These are phyloP conservation scores for Hydrophis major DNA, from an alignment of 2,797 vertebrate species.

Conservation along the genomic window DNA sequence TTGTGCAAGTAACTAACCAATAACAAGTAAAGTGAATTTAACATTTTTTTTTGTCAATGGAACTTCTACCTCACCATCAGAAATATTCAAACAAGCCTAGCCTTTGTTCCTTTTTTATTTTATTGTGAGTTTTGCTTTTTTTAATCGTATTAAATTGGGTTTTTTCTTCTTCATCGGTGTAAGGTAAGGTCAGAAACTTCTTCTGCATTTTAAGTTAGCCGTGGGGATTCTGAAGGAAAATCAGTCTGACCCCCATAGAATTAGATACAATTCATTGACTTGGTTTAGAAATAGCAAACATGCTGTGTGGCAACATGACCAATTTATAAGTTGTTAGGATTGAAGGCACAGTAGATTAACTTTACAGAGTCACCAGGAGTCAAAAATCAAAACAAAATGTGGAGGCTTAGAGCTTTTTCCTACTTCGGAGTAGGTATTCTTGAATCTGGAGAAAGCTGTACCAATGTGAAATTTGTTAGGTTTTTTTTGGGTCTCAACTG, in stretches of 20 bases:
- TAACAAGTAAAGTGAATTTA: background rate
- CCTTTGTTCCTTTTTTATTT: background rate
- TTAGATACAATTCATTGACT: background rate
- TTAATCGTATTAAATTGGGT: background rate
- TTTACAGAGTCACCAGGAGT: background rate
- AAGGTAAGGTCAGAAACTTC: background rate
- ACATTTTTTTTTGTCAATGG: background rate
- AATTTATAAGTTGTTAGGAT: conserved; percentile 16
- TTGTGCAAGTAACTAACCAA: background rate
- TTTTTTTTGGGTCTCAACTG: background rate
- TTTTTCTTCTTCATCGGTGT: background rate
- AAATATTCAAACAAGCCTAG: background rate
- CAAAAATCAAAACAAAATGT: conserved; percentile 2
- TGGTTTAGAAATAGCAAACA: conserved; percentile 11
- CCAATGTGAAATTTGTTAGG: background rate
- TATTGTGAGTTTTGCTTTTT: background rate
- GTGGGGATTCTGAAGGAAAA: background rate
- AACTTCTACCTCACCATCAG: background rate
- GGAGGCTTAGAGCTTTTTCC: background rate
- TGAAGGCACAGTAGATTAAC: conserved; percentile 1
- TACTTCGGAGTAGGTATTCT: background rate
- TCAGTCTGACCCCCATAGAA: background rate
- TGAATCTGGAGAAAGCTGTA: background rate
- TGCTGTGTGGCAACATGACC: background rate
- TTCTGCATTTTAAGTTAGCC: background rate